Base-by-base conservation (phyloP, 2,888 invertebrate genomes). In the Meteorus cinctellus region DNA sequence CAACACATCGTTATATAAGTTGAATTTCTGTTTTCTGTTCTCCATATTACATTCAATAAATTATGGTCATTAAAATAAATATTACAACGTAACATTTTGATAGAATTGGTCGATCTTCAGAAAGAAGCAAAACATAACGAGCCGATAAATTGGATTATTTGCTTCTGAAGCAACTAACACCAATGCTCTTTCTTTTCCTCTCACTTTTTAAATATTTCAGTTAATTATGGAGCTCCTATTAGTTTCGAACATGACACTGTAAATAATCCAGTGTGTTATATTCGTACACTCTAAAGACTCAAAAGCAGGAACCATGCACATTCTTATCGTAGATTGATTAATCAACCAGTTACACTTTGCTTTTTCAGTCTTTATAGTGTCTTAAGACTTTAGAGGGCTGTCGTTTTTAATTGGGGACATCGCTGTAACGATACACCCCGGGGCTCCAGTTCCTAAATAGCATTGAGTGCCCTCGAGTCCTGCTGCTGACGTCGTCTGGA, bases 381-480 rank as follows among this genome's bases (percentile, higher is more conserved):
- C 24, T 8, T n/a, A n/a, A 19, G 19, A 69, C 77, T 66, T 82
- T 86, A 89, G 77, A 89, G 88, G 86, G 89, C 89, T 82, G 89
- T 89, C 84, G 89, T 89, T 86, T 88, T 88, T 84, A 89, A 84
- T 80, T 86, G 85, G 86, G 89, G 89, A 87, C 89, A 89, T 85
- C 89, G 87, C 84, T 86, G 87, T 81, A 88, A 84, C 86, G 88
- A 89, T 87, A 89, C 89, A 86, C 89, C 88, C 89, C 88, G 88
- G 88, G 90, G 88, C 88, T 88, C 89, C 89, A 86, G 87, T 86
- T 90, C 92, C 93, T 94, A 95, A 90, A 95, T 94, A 89, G 94
- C 94, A 90, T 94, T 94, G 85, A 94, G 92, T 84, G 94, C 93
- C 86, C 94, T 88, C 80, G 89, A 85, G 80, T 89, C 89, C 81